Evolutionary conservation across 1,140 invertebrate genomes (phyloP).

Genomic region (Sinonovacula constricta): DNA sequence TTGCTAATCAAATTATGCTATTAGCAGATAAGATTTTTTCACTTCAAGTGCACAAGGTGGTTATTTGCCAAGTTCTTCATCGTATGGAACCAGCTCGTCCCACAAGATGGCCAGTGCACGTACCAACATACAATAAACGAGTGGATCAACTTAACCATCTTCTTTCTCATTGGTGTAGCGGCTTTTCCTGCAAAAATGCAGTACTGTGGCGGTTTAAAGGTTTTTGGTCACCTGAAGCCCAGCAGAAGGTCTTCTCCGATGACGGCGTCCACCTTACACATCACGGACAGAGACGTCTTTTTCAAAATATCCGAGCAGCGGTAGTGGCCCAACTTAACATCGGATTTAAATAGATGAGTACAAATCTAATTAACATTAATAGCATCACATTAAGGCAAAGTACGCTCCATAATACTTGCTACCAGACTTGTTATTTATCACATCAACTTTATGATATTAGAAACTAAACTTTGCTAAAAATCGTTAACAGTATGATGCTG

Average conservation of each 20-base stretch:
- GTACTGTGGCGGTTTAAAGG: slow-evolving; percentile 4
- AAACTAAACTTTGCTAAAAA: no score
- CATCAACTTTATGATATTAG: no score
- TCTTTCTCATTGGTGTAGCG: not conserved
- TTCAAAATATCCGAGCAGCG: slow-evolving; percentile 2
- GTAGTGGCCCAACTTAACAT: not conserved
- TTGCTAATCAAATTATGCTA: not conserved
- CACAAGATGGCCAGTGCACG: not conserved
- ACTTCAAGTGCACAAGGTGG: not conserved
- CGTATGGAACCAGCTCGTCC: not conserved
- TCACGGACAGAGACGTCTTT: not conserved
- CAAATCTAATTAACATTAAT: no score
- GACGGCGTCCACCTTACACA: not conserved
- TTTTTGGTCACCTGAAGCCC: slow-evolving; percentile 10
- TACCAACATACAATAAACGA: not conserved
- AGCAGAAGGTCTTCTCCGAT: not conserved
- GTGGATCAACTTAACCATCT: not conserved
- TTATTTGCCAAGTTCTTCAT: slow-evolving; percentile 1
- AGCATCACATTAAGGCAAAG: no score
- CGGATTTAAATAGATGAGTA: no score
- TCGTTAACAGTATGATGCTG: no score
- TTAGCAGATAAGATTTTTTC: not conserved
- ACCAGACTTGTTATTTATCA: no score
- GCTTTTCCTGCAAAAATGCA: not conserved
- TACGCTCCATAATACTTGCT: no score